Conservation (phyloP, 1,140 invertebrate species). For the Triops cancriformis region DNA sequence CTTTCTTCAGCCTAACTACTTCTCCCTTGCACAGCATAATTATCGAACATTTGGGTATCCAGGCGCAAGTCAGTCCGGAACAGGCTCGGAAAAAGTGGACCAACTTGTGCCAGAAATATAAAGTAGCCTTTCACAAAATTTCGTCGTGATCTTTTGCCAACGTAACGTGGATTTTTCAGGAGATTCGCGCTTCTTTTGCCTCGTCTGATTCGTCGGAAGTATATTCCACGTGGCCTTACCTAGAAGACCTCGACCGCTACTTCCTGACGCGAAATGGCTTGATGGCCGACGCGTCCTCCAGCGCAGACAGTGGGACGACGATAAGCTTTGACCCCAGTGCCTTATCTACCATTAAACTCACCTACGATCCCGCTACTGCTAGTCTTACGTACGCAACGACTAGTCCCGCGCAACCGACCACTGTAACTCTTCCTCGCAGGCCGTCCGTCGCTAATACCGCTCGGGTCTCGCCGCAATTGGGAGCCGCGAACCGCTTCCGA, state of each 20-base stretch:
- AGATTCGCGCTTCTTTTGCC: not conserved
- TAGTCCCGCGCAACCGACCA: not conserved
- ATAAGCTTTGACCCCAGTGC: not conserved
- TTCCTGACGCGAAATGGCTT: not conserved
- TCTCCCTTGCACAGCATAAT: not conserved
- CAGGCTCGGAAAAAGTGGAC: not conserved
- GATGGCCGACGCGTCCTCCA: not conserved
- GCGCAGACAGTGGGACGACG: not conserved
- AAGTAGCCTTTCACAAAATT: not conserved
- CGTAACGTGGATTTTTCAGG: no score
- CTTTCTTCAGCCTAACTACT: not conserved
- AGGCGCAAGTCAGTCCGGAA: not conserved
- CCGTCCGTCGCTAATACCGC: not conserved
- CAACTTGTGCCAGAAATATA: not conserved
- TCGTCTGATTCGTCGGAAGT: not conserved
- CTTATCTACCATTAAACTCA: not conserved
- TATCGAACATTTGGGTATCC: not conserved
- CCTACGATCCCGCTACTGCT: conserved; percentile 4
- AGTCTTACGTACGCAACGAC: not conserved
- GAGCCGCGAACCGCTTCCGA: not conserved
- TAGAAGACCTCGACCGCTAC: not conserved
- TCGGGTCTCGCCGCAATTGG: not conserved
- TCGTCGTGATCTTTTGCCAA: no score
- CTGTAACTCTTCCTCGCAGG: not conserved
- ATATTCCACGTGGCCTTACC: not conserved